Conservation (phyloP, 1,140 invertebrate genomes). For the Probaryconus sp. region DNA sequence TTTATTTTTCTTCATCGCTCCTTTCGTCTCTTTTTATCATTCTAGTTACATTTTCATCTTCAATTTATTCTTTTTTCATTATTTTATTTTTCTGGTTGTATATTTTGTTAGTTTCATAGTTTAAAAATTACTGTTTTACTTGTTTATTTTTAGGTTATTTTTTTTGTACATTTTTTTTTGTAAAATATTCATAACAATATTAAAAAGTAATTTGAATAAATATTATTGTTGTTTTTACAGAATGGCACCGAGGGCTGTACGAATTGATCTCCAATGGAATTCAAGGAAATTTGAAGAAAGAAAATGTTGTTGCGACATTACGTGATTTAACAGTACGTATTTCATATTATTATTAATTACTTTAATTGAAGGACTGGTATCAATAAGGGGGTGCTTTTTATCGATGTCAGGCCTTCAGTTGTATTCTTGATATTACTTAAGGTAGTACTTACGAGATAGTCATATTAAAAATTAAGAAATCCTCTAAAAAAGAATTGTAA, state of each 20-base stretch:
- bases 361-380: too few species aligned
- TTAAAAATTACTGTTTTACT: too few species aligned
- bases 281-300: constrained; percentile 84
- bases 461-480: too few species aligned
- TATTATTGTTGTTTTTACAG: constrained; percentile 63
- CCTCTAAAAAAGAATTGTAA: too few species aligned
- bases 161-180: constrained; percentile 1
- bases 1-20: constrained; percentile 3
- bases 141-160: too few species aligned
- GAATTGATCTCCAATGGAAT: constrained; percentile 84
- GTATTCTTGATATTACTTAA: neutral
- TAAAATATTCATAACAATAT: too few species aligned
- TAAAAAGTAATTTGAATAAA: constrained; percentile 1
- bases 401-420: too few species aligned
- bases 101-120: too few species aligned
- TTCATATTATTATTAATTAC: constrained; percentile 72
- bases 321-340: constrained; percentile 85
- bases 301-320: constrained; percentile 82
- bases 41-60: neutral
- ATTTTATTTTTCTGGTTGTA: too few species aligned
- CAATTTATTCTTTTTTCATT: neutral
- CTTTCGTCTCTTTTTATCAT: constrained; percentile 2
- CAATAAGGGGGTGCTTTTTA: too few species aligned
- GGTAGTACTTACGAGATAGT: neutral
- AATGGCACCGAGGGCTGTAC: constrained; percentile 78